A percentile compares a stretch with the other conserved stretches of the same genome.
Evolutionary conservation across 2,113 vertebrate species (phyloP).

Genomic region (Hippopotamus amphibius): DNA sequence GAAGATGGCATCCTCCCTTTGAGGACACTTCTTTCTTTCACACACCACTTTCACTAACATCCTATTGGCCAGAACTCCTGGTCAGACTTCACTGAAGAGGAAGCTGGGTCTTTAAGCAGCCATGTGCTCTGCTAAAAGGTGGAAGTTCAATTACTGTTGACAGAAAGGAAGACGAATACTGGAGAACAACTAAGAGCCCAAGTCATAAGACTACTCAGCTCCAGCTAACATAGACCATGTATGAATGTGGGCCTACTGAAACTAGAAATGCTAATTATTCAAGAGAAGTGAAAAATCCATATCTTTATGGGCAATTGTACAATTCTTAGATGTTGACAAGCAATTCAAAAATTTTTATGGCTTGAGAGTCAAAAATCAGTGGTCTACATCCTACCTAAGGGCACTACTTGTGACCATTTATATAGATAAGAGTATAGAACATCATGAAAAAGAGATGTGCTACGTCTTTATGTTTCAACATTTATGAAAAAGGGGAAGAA

Average conservation of each 20-base stretch:
- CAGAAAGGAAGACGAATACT: background rate
- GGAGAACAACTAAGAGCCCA: background rate
- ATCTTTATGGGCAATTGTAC: background rate
- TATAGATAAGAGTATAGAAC: background rate
- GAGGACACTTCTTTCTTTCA: background rate
- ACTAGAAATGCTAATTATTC: background rate
- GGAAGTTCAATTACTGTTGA: background rate
- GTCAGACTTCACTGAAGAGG: background rate
- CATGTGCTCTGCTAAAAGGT: background rate
- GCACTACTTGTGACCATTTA: background rate
- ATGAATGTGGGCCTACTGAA: background rate
- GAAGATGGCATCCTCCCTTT: background rate
- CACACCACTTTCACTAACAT: background rate
- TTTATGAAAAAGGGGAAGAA: background rate
- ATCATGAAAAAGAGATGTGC: background rate
- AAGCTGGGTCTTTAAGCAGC: background rate
- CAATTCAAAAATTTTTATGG: background rate
- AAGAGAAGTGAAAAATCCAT: background rate
- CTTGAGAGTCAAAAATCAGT: background rate
- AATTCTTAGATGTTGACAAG: background rate
- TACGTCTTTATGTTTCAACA: background rate
- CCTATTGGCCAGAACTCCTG: background rate
- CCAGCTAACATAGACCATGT: background rate
- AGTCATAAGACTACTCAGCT: background rate
- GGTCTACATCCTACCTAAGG: background rate